Evolutionary conservation across 1,140 invertebrate species (phyloP), one percentile per base, ranked within the genome.

Genomic region (Diprion similis): DNA sequence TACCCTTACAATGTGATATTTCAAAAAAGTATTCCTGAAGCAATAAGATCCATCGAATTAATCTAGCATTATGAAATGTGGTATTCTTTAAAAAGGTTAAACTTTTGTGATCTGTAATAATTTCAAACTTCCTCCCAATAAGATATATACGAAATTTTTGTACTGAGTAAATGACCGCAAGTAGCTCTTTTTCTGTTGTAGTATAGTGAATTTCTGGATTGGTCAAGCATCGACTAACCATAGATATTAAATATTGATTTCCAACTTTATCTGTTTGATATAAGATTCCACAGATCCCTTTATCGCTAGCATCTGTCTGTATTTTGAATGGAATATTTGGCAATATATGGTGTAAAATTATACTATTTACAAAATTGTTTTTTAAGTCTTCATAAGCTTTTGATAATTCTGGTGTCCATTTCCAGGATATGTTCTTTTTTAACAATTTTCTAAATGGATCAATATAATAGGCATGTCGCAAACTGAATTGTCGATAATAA

Each of bases 371-470:
- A 77, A 79, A 67, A 78, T 69, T 48, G 37, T 75, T 10, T 74
- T 67, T 68, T 79, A n/a, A n/a, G n/a, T n/a, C n/a, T n/a, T 79
- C 7, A 74, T 71, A 66, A 68, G 19, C 47, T 76, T 45, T 68
- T 75, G 76, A 51, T 10, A 51, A 15, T 51, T 51, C 48, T 51
- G 9, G 48, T 51, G 48, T 51, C 48, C 48, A 51, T 15, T 15
- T 51, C 48, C 48, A 51, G 15, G 9, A 59, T 71, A 19, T 68
- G 66, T 78, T 74, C 68, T 84, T 79, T 46, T 75, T 80, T 18
- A 81, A 74, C 24, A 78, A 67, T 65, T 77, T 73, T 17, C 78
- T 79, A 17, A 85, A 69, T 13, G 84, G 84, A 37, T 59, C 66
- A 18, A 78, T 74, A 6, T 78, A 70, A 72, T 72, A 24, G 0